Evolutionary conservation across 2,888 invertebrate genomes (phyloP).

Genomic region (Cantharis flavilabris): DNA sequence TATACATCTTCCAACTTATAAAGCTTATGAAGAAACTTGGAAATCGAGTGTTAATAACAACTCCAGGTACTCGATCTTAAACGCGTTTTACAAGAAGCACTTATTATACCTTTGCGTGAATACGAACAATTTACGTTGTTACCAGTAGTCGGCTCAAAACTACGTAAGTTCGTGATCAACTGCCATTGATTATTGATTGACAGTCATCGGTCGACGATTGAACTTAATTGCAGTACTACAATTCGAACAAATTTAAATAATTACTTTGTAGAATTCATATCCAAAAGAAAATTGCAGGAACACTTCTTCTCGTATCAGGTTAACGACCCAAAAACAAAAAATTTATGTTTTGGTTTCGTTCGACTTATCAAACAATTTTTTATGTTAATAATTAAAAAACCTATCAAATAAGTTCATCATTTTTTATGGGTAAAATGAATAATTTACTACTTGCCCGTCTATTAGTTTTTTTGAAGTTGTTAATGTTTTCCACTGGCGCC

Average conservation of each 20-base stretch:
- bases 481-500: not conserved
- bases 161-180: conserved; percentile 19
- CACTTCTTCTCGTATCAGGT: not conserved
- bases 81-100: conserved; percentile 15
- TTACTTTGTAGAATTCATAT: conserved; percentile 13
- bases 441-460: not conserved
- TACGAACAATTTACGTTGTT: conserved; percentile 19
- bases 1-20: not conserved
- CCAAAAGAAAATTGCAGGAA: not conserved
- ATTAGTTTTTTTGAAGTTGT: not conserved
- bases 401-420: not conserved
- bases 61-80: conserved; percentile 10
- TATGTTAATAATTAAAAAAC: not conserved
- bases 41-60: conserved; percentile 18
- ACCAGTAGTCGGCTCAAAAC: conserved; percentile 16
- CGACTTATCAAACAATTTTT: not conserved
- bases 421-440: not conserved
- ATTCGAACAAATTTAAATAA: conserved; percentile 22
- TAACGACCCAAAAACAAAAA: not conserved
- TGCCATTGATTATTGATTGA: conserved; percentile 23
- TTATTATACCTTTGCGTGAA: conserved; percentile 23
- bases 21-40: not conserved
- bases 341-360: not conserved
- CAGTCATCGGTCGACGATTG: conserved; percentile 15
- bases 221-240: conserved; percentile 14